Evolutionary conservation across 2,797 vertebrate genomes (phyloP).

Genomic region (Carapus acus): DNA sequence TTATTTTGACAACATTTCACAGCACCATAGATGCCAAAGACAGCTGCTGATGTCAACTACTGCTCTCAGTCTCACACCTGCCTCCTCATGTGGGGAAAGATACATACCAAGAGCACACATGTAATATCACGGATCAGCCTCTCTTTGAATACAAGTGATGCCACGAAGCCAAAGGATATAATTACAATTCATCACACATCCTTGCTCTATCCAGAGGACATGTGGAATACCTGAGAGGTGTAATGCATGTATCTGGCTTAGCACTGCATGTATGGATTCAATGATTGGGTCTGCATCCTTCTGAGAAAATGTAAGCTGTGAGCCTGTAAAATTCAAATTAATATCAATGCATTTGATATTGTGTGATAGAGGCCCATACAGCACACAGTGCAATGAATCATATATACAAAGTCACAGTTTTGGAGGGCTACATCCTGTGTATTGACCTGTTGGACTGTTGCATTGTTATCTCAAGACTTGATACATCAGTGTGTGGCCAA

Average conservation of each 20-base stretch:
- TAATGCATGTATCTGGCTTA: conserved; percentile 11
- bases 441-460: conserved; percentile 5
- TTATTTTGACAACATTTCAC: conserved; percentile 26
- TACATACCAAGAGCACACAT: no score
- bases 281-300: not conserved
- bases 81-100: conserved; percentile 20
- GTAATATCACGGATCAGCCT: conserved; percentile 12
- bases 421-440: not conserved
- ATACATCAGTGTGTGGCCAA: conserved; percentile 16
- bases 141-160: conserved; percentile 20
- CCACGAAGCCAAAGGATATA: conserved; percentile 18
- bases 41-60: conserved; percentile 21
- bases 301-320: not conserved
- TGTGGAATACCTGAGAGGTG: conserved; percentile 4
- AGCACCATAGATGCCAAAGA: conserved; percentile 13
- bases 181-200: conserved; percentile 22
- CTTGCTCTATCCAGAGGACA: conserved; percentile 8
- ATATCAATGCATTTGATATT: no score
- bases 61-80: conserved; percentile 29
- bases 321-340: no score
- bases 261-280: conserved; percentile 4
- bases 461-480: conserved; percentile 18
- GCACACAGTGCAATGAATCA: conserved; percentile 5
- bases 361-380: no score
- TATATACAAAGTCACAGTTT: conserved; percentile 1